Evolutionary conservation across 2,113 vertebrate species (phyloP).

Genomic region (Bambusicola thoracicus): DNA sequence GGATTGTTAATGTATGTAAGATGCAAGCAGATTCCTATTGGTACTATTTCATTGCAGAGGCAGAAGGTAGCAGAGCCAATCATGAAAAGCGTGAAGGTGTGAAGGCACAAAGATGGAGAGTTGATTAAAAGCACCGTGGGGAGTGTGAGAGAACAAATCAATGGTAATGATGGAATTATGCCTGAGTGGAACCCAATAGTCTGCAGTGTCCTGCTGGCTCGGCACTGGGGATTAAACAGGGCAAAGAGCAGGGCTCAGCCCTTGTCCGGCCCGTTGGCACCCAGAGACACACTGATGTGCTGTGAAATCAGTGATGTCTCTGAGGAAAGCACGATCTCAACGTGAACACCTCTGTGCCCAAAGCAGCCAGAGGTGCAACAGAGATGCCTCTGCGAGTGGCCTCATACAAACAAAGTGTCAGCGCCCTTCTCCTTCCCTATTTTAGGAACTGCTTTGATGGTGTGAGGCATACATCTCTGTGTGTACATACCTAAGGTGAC

Average conservation of each 20-base stretch:
- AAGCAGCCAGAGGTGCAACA: not conserved
- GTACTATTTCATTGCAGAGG: constrained; percentile 59
- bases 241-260: not conserved
- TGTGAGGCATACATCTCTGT: not conserved
- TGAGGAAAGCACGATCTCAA: not conserved
- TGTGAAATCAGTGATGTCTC: not conserved
- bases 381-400: not conserved
- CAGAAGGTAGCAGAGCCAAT: constrained; percentile 67
- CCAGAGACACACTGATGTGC: not conserved
- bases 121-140: constrained; percentile 67
- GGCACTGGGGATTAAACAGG: not conserved
- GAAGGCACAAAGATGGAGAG: constrained; percentile 67
- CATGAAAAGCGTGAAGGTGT: constrained; percentile 67
- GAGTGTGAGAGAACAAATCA: constrained; percentile 53
- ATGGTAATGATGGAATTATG: constrained; percentile 64
- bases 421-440: not conserved
- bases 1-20: constrained; percentile 64
- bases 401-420: not conserved
- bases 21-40: constrained; percentile 58
- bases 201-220: not conserved
- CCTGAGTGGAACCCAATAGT: constrained; percentile 29
- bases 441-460: not conserved
- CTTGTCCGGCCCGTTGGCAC: not conserved
- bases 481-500: not conserved
- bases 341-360: not conserved